Evolutionary conservation across 2,888 invertebrate species (phyloP).

Genomic region (Drosophila mayaguana): DNA sequence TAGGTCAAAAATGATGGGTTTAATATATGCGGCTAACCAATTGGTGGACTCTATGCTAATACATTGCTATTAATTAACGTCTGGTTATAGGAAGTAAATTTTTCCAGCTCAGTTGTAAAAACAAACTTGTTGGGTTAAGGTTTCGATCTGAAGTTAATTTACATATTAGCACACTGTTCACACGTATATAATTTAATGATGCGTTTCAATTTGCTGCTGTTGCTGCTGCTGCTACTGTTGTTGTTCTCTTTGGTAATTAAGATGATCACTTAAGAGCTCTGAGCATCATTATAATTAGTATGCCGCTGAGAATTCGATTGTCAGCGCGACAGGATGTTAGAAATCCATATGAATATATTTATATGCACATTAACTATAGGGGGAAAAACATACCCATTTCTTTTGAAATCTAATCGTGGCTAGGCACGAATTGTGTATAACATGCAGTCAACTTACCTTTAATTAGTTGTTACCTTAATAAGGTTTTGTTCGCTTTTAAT

Average conservation of each 20-base stretch:
- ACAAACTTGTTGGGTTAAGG: constrained; percentile 22
- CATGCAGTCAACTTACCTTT: constrained; percentile 21
- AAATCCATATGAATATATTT: constrained; percentile 1
- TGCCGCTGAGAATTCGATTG: constrained; percentile 35
- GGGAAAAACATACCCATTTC: constrained; percentile 1
- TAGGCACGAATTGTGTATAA: constrained; percentile 11
- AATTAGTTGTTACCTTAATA: neutral
- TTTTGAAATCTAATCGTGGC: constrained; percentile 8
- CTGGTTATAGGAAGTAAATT: constrained; percentile 24
- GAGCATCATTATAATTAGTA: constrained; percentile 19
- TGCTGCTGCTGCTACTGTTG: constrained; percentile 18
- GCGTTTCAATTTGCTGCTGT: constrained; percentile 20
- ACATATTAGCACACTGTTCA: constrained; percentile 40
- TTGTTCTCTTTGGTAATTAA: constrained; percentile 49
- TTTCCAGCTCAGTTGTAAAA: constrained; percentile 21
- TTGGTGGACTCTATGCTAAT: constrained; percentile 42
- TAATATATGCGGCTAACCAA: constrained; percentile 37
- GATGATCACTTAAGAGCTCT: constrained; percentile 46
- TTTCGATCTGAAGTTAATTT: constrained; percentile 20
- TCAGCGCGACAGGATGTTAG: constrained; percentile 33
- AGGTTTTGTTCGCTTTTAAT: constrained; percentile 1
- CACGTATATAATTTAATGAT: constrained; percentile 48
- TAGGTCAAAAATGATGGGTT: constrained; percentile 49
- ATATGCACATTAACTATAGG: constrained; percentile 12
- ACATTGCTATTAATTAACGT: constrained; percentile 42